A percentile compares a stretch with the other conserved stretches of the same genome.
These are phyloP conservation scores for Pogona vitticeps DNA, from an alignment of 2,113 vertebrate genomes.

Conservation along the genomic window DNA sequence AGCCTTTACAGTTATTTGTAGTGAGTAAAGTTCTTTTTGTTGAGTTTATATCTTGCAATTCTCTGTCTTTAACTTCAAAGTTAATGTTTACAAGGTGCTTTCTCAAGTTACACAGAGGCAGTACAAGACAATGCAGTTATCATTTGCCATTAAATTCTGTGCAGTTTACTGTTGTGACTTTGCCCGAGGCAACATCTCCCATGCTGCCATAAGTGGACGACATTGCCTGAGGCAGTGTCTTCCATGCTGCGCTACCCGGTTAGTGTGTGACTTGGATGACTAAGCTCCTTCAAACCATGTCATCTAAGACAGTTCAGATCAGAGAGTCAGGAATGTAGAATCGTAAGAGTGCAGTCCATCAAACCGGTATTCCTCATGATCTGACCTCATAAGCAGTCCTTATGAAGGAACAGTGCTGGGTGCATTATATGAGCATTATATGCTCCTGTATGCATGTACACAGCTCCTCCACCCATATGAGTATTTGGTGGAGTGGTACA, in stretches of 20 bases:
- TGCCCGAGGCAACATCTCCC: background rate
- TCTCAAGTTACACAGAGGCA: background rate
- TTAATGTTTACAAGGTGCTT: background rate
- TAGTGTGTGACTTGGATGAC: background rate
- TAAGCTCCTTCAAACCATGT: too few species aligned
- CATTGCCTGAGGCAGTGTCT: too few species aligned
- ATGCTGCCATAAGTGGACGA: too few species aligned
- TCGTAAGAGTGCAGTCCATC: background rate
- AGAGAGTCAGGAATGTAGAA: background rate
- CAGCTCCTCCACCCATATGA: background rate
- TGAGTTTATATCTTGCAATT: background rate
- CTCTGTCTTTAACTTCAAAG: background rate
- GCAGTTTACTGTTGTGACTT: background rate
- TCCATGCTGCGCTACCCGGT: background rate
- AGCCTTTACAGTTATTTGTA: conserved; percentile 93
- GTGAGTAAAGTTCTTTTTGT: conserved; percentile 75
- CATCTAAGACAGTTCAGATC: background rate
- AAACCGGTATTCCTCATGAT: background rate
- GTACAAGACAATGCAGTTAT: background rate
- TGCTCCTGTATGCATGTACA: background rate
- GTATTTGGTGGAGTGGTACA: background rate
- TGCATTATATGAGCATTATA: too few species aligned
- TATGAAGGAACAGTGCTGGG: background rate
- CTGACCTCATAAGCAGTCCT: background rate
- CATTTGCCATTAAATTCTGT: background rate